A percentile compares a stretch with the other conserved stretches of the same genome.
phyloP scores from a whole-genome alignment of 2,113 vertebrate genomes.

The Myanophis thanlyinensis region DNA sequence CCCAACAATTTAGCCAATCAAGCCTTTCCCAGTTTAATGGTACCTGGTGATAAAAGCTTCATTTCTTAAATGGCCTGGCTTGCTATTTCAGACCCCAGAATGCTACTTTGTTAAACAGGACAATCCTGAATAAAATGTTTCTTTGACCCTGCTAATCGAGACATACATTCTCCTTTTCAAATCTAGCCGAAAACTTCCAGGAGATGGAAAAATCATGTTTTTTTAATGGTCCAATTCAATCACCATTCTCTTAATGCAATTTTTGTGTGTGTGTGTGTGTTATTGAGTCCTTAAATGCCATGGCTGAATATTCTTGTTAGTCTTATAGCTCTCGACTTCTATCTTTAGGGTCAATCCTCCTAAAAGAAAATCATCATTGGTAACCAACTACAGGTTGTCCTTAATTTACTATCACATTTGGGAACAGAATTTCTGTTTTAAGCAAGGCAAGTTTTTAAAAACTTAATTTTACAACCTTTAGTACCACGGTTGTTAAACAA shows the following conservation, averaged over 20 bases:
- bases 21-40: neutral
- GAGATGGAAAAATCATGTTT: neutral
- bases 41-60: neutral
- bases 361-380: neutral
- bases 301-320: neutral
- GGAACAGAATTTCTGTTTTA: no score
- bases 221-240: neutral
- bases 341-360: neutral
- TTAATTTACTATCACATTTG: no score
- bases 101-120: neutral
- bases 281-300: neutral
- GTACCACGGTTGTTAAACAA: no score
- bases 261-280: no score
- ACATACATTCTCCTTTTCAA: neutral
- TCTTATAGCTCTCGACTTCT: neutral
- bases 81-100: neutral
- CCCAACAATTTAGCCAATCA: neutral
- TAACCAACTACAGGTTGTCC: neutral
- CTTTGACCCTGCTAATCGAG: neutral
- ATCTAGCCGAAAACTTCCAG: neutral
- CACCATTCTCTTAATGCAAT: neutral
- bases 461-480: no score
- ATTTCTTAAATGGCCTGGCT: no score
- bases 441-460: no score
- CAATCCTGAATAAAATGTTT: neutral